Conservation (phyloP, 2,797 vertebrate species). For the Chromis chromis region DNA sequence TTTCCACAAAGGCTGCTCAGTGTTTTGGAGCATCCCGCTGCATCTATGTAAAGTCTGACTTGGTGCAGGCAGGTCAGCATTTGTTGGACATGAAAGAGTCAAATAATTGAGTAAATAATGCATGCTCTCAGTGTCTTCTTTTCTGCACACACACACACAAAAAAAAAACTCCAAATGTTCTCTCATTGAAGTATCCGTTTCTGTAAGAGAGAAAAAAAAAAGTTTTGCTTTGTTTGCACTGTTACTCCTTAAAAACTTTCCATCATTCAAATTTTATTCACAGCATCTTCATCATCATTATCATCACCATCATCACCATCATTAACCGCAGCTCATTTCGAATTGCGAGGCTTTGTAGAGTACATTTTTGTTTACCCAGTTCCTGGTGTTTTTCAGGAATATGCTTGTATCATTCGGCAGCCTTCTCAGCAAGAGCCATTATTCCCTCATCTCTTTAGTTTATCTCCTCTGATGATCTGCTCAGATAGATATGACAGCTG, state of each 20-base stretch:
- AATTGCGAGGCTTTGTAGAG: constrained; percentile 66
- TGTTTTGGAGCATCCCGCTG: constrained; percentile 38
- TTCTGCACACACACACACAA: not conserved
- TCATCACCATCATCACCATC: constrained; percentile 67
- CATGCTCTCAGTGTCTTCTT: constrained; percentile 17
- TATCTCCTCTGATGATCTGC: constrained; percentile 86
- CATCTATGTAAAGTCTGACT: constrained; percentile 10
- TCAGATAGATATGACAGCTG: constrained; percentile 86
- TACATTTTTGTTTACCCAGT: constrained; percentile 72
- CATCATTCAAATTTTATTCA: constrained; percentile 58
- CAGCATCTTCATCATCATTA: constrained; percentile 71
- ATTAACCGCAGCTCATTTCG: constrained; percentile 68
- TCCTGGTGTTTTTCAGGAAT: constrained; percentile 79
- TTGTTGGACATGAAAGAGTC: not conserved
- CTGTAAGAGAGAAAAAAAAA: constrained; percentile 11
- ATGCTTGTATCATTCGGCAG: constrained; percentile 73
- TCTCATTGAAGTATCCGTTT: constrained; percentile 20
- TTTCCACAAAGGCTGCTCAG: constrained; percentile 52
- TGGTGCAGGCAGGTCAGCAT: constrained; percentile 11
- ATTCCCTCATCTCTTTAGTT: constrained; percentile 83
- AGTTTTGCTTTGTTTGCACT: constrained; percentile 46
- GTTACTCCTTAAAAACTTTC: constrained; percentile 54
- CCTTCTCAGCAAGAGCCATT: constrained; percentile 81
- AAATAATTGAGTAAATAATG: constrained; percentile 31
- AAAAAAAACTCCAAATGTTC: not conserved